Base-by-base conservation (phyloP, 2,888 invertebrate species). In the Fragum sueziense region DNA sequence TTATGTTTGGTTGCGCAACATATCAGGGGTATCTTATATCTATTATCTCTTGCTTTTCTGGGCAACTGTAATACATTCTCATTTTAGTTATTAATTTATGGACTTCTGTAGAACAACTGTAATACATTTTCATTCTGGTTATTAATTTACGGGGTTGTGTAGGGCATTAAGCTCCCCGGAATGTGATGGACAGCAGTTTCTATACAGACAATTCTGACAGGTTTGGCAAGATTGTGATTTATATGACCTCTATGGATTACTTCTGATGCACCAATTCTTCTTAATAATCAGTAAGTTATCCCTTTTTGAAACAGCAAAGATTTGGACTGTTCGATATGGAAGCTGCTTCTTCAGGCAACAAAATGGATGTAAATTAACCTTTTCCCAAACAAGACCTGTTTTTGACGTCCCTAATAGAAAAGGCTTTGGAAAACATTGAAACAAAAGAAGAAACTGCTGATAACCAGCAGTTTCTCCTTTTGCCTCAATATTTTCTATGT, bases 21-120 rank as follows among this genome's bases (percentile, higher is more conserved):
- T 65, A 41, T 65, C 65, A 65, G 65, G 65, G 65, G 41, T 65
- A 65, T 65, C 65, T 61, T 14, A 71, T 57, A 47, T 70, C 70
- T 54, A 57, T 70, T 70, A 70, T 70, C 70, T 57, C 61, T 2
- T 25, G 14, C 22, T 47, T 71, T 31, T 65, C 77, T 78, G 77
- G 34, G 75, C 65, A 54, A 22, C 59, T n/a, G 68, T 69, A 75
- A 77, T 81, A 81, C 34, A 78, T 81, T 81, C 78, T 81, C 81
- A 81, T 81, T 81, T 78, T 77, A 69, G 71, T 81, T 81, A 81
- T 81, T 78, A 81, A 81, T 81, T 81, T 81, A 85, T 82, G 85
- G 79, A 76, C 73, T 73, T 74, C 59, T 72, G 73, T 73, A 79
- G 82, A 82, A 78, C 76, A 80, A 22, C 59, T n/a, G 68, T 69